A percentile compares a stretch with the other conserved stretches of the same genome.
phyloP scores from a whole-genome alignment of 2,113 vertebrate species.

The Albula glossodonta region DNA sequence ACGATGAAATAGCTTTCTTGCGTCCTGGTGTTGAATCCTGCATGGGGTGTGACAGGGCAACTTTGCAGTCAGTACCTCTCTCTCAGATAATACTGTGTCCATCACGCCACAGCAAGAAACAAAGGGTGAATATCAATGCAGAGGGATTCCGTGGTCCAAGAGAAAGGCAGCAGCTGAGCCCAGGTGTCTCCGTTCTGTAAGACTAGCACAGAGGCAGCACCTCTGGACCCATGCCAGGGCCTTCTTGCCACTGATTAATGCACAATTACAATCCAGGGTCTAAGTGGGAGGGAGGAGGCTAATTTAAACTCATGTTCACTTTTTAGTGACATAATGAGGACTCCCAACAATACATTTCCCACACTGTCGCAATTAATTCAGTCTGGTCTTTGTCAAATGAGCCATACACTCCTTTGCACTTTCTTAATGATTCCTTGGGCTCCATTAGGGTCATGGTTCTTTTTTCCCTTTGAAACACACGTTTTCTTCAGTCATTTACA shows the following conservation, averaged over 20 bases:
- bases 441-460: background rate
- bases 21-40: background rate
- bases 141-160: background rate
- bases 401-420: background rate
- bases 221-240: background rate
- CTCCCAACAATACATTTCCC: background rate
- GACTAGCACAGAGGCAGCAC: background rate
- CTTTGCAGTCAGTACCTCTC: background rate
- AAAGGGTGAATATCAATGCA: background rate
- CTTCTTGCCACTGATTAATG: background rate
- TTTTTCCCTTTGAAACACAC: background rate
- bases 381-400: background rate
- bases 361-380: conserved; percentile 31
- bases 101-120: background rate
- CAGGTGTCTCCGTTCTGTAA: background rate
- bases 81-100: background rate
- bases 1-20: conserved; percentile 3
- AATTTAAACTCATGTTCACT: background rate
- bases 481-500: background rate
- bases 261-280: background rate
- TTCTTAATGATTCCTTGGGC: background rate
- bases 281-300: background rate
- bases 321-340: conserved; percentile 28
- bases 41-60: background rate
- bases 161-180: background rate